Conservation (phyloP, 2,113 vertebrate species). For the Dendrocopos noguchii region DNA sequence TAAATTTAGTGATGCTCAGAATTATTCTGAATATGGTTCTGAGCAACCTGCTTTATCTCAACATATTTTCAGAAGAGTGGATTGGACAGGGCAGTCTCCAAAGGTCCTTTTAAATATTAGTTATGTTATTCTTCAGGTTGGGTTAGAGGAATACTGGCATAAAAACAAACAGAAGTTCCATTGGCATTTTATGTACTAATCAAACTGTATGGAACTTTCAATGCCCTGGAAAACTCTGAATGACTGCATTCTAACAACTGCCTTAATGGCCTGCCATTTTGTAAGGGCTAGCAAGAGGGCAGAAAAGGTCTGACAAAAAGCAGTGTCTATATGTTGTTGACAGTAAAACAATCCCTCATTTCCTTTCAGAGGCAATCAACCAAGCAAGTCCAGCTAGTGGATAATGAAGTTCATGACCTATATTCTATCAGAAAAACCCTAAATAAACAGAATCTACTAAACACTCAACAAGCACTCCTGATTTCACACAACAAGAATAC, state of each 20-base stretch:
- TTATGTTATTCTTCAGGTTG: background rate
- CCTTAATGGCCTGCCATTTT: background rate
- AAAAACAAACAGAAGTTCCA: background rate
- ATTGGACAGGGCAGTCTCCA: background rate
- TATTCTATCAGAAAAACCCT: background rate
- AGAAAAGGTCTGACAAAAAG: background rate
- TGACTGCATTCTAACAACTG: background rate
- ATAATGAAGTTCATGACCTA: background rate
- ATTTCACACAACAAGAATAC: background rate
- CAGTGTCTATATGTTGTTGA: background rate
- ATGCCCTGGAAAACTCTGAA: background rate
- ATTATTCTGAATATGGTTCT: background rate
- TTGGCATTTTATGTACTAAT: background rate
- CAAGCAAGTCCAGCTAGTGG: background rate
- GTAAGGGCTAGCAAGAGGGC: background rate
- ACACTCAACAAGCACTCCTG: background rate
- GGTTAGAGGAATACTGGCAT: background rate
- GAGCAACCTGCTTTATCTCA: background rate
- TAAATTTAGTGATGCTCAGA: background rate
- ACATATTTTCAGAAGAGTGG: background rate
- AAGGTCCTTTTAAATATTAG: background rate
- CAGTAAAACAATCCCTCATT: background rate
- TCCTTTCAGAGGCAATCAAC: background rate
- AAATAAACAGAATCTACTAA: background rate
- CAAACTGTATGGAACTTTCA: background rate